A percentile compares a stretch with the other conserved stretches of the same genome.
Evolutionary conservation across 2,113 vertebrate genomes (phyloP).

Genomic region (Paramisgurnus dabryanus): DNA sequence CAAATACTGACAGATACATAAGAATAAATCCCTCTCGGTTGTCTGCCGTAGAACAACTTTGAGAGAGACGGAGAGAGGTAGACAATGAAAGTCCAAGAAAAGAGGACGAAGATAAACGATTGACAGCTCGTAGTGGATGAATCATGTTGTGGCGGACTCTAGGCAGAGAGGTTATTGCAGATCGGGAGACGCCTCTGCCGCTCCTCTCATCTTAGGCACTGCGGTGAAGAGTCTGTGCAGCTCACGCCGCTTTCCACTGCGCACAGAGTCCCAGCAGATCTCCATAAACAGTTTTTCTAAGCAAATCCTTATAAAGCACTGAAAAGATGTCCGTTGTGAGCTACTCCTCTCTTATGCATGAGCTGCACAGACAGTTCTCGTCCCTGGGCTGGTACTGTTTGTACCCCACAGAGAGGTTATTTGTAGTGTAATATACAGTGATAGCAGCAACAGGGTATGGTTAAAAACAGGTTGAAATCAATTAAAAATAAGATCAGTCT

Average conservation of each 20-base stretch:
- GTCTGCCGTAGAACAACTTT: conserved; percentile 54
- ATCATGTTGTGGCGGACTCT: conserved; percentile 17
- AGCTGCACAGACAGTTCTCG: conserved; percentile 20
- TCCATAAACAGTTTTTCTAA: too few relatives aligned
- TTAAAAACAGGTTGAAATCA: conserved; percentile 38
- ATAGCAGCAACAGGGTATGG: conserved; percentile 72
- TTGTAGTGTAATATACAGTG: conserved; percentile 67
- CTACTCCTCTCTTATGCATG: not conserved
- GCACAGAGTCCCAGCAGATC: too few relatives aligned
- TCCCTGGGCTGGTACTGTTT: conserved; percentile 17
- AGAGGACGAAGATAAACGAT: not conserved
- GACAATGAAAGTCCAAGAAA: conserved; percentile 9
- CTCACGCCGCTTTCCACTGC: conserved; percentile 29
- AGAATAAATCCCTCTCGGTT: conserved; percentile 45
- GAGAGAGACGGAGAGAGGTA: conserved; percentile 56
- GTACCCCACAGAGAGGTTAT: conserved; percentile 18
- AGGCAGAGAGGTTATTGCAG: conserved; percentile 68
- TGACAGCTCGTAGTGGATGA: not conserved
- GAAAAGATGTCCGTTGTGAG: not conserved
- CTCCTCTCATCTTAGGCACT: conserved; percentile 88
- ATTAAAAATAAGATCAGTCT: conserved; percentile 60
- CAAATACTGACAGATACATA: conserved; percentile 73
- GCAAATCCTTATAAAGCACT: not conserved
- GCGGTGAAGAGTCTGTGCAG: conserved; percentile 87
- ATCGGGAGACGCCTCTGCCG: conserved; percentile 41